Evolutionary conservation across 1,140 invertebrate genomes (phyloP), one percentile per base, ranked within the genome.

Genomic region (Lasioglossum albipes): DNA sequence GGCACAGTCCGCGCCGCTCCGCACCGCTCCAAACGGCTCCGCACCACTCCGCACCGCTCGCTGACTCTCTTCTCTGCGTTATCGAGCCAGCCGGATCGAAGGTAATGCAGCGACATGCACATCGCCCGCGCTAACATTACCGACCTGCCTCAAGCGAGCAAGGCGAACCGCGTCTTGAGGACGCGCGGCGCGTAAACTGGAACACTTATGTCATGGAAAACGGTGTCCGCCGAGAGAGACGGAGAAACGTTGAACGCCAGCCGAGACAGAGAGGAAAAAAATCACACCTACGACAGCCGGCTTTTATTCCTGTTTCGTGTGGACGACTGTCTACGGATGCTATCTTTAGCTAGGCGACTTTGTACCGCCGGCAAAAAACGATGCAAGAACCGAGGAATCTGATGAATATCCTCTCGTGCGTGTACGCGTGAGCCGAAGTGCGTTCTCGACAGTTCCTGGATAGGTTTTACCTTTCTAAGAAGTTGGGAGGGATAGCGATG

Each of bases 131-230:
- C 75, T 87, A 83, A 84, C 84, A 81, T 89, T 88, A 87, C 90
- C 90, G 90, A 91, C 90, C 90, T 91, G 88, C 88, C 89, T 91
- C 86, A 91, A 91, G 84, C 76, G 67, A 31, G 66, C 61, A 75
- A 82, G 73, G 71, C 75, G 61, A 73, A 42, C 9, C 59, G 57
- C 78, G 64, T 75, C 45, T 80, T 75, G 72, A 75, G 72, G 52
- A 67, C 75, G 79, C 69, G 59, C 64, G 52, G 52, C 62, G 45
- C 64, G 54, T 54, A 57, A 81, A 77, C 70, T 69, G 66, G 74
- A 52, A 72, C 82, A 71, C 71, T 80, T 73, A 79, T 71, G 68
- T 72, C 68, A 73, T 67, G 70, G 69, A 82, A 62, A 82, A 82
- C 64, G 73, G 61, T 79, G 45, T 41, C 42, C 27, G 73, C 68